These are phyloP conservation scores for Isichthys henryi DNA, from an alignment of 2,113 vertebrate genomes.

Conservation along the genomic window DNA sequence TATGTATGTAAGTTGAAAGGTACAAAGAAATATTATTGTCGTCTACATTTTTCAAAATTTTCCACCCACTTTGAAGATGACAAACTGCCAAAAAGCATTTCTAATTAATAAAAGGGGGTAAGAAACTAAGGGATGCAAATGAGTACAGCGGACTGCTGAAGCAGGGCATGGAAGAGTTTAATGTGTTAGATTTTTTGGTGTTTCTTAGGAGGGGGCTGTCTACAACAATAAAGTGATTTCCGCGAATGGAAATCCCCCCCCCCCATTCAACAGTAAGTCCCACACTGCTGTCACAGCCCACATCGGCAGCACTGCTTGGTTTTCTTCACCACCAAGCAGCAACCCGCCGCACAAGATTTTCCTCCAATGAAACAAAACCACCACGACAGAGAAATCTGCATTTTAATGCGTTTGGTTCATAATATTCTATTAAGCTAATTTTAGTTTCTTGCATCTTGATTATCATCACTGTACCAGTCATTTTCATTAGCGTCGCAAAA, in stretches of 20 bases:
- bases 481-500: neutral
- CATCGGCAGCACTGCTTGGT: too few relatives aligned
- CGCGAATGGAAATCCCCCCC: neutral
- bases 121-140: neutral
- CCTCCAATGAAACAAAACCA: neutral
- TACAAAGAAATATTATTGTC: neutral
- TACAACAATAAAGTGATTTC: neutral
- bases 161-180: neutral
- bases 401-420: neutral
- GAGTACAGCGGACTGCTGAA: neutral
- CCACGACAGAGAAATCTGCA: neutral
- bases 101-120: neutral
- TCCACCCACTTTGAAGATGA: neutral
- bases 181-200: neutral
- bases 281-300: neutral
- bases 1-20: neutral
- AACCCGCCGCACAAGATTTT: neutral
- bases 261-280: neutral
- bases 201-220: neutral
- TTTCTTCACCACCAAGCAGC: too few relatives aligned
- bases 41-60: neutral
- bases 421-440: neutral
- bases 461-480: neutral
- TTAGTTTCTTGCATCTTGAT: neutral
- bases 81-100: neutral